A percentile compares a stretch with the other conserved stretches of the same genome.
These are phyloP conservation scores for Nudaria mundana DNA, from an alignment of 2,888 invertebrate species.

Conservation along the genomic window DNA sequence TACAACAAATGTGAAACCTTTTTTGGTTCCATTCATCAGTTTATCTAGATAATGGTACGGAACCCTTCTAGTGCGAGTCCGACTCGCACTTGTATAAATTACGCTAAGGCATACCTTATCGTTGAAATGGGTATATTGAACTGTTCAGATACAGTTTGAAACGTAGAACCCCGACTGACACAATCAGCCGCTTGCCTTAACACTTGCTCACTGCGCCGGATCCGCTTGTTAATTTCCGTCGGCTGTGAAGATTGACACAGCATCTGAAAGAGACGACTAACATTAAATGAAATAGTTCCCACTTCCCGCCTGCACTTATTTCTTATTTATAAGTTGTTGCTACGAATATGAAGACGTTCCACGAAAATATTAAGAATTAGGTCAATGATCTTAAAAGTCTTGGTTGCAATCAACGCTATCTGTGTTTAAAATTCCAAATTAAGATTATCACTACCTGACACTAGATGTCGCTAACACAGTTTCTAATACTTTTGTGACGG, in stretches of 20 bases:
- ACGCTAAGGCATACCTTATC: slow-evolving; percentile 79
- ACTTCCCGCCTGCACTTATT: too few relatives aligned
- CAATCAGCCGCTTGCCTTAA: slow-evolving; percentile 91
- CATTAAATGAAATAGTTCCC: too few relatives aligned
- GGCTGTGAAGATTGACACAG: slow-evolving; percentile 38
- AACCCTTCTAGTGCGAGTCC: too few relatives aligned
- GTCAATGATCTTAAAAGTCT: too few relatives aligned
- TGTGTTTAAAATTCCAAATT: slow-evolving; percentile 23
- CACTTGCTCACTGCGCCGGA: slow-evolving; percentile 88
- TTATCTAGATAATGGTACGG: too few relatives aligned
- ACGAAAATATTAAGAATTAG: too few relatives aligned
- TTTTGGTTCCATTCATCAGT: too few relatives aligned
- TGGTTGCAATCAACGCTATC: slow-evolving; percentile 25
- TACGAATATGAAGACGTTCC: too few relatives aligned
- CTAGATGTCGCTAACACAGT: slow-evolving; percentile 17
- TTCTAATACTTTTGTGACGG: slow-evolving; percentile 26
- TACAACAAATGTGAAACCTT: too few relatives aligned
- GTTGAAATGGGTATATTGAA: slow-evolving; percentile 94
- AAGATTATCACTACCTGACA: slow-evolving; percentile 14
- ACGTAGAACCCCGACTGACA: slow-evolving; percentile 92
- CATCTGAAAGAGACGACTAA: slow-evolving; percentile 9
- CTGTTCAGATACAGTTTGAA: slow-evolving; percentile 92
- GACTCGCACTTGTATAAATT: too few relatives aligned
- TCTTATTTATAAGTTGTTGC: too few relatives aligned
- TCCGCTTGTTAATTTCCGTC: slow-evolving; percentile 75